Evolutionary conservation across 2,888 invertebrate genomes (phyloP).

Genomic region (Callimorpha dominula): DNA sequence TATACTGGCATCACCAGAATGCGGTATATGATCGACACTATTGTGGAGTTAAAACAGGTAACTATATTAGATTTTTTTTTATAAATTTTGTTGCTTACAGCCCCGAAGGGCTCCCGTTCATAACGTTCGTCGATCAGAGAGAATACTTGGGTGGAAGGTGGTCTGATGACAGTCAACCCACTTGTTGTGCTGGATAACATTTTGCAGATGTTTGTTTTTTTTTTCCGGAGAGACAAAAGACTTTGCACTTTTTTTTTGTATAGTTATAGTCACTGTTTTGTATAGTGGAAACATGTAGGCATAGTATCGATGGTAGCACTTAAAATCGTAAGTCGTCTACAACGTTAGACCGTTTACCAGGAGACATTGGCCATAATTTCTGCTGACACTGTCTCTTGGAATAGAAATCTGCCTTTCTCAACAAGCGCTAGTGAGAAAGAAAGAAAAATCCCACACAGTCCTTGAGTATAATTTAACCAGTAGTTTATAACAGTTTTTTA

Average conservation of each 20-base stretch:
- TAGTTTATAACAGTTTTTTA: not conserved
- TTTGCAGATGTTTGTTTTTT: too few species aligned
- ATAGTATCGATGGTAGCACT: not conserved
- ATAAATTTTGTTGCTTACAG: not conserved
- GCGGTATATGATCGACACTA: slow-evolving; percentile 7
- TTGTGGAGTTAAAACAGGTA: slow-evolving; percentile 13
- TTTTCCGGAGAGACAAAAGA: too few species aligned
- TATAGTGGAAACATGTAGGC: not conserved
- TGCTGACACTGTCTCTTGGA: not conserved
- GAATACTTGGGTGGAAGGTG: too few species aligned
- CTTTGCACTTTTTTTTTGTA: not conserved
- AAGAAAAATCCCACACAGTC: too few species aligned
- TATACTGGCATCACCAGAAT: slow-evolving; percentile 10
- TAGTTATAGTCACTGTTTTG: too few species aligned
- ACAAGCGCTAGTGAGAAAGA: too few species aligned
- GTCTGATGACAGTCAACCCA: too few species aligned
- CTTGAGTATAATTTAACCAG: too few species aligned
- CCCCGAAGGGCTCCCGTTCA: too few species aligned
- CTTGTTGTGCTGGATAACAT: too few species aligned
- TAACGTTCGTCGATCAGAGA: too few species aligned
- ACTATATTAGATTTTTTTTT: not conserved
- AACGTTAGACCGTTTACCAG: not conserved
- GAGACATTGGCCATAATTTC: not conserved
- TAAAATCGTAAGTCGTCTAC: not conserved
- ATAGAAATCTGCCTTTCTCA: not conserved